A percentile compares a stretch with the other conserved stretches of the same genome.
Conservation (phyloP, 2,888 invertebrate species). For the Dioctria rufipes region DNA sequence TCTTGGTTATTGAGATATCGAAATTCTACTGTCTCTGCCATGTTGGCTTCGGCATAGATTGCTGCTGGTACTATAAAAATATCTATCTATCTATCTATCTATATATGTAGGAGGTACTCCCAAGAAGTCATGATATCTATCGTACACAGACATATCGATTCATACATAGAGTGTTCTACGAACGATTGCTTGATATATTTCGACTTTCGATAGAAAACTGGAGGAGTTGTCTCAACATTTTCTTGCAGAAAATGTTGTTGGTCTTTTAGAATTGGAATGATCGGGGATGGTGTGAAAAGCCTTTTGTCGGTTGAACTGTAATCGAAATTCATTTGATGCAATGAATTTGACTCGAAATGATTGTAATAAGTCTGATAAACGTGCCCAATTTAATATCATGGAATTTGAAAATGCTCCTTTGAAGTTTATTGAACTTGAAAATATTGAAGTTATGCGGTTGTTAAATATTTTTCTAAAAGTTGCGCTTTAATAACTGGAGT, state of each 20-base stretch:
- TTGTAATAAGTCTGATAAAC: constrained; percentile 20
- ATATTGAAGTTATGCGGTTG: too few species aligned
- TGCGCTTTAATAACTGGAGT: too few species aligned
- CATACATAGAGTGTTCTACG: not conserved
- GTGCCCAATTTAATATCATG: not conserved
- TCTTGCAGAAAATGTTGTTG: not conserved
- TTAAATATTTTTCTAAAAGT: too few species aligned
- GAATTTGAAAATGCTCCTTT: too few species aligned
- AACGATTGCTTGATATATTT: not conserved
- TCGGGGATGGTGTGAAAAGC: not conserved
- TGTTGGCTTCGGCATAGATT: too few species aligned
- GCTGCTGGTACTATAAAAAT: too few species aligned
- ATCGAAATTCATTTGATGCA: constrained; percentile 54
- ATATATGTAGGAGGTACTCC: too few species aligned
- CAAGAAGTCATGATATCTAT: too few species aligned
- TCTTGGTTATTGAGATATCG: not conserved
- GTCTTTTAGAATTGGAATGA: not conserved
- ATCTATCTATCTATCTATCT: too few species aligned
- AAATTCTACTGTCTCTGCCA: not conserved
- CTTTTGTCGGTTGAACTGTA: constrained; percentile 26
- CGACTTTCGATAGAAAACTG: not conserved
- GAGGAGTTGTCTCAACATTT: constrained; percentile 3
- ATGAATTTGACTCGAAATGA: constrained; percentile 48
- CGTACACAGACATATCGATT: not conserved
- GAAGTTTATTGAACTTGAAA: too few species aligned